Conservation (phyloP, 2,113 vertebrate genomes). For the Taxidea taxus region DNA sequence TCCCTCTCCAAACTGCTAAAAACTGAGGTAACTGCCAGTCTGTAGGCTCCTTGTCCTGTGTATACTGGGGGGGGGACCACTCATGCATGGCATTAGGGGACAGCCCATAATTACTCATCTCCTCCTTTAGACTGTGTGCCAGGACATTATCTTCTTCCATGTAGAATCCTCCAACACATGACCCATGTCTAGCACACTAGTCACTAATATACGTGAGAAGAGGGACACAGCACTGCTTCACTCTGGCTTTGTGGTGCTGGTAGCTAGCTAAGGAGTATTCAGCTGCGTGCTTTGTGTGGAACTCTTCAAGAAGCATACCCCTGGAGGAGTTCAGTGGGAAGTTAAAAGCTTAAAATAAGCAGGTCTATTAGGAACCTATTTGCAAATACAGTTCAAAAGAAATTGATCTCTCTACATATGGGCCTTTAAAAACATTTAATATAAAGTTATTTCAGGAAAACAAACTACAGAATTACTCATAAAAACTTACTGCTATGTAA, state of each 20-base stretch:
- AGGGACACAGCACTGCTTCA: neutral
- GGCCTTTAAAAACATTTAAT: neutral
- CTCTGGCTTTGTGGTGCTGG: neutral
- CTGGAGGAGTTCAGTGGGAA: neutral
- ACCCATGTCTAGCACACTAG: neutral
- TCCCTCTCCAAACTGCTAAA: neutral
- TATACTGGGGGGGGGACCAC: too few relatives aligned
- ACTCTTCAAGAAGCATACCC: neutral
- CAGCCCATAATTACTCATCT: neutral
- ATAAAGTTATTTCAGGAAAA: neutral
- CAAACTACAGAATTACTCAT: neutral
- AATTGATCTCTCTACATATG: neutral
- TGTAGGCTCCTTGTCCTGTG: too few relatives aligned
- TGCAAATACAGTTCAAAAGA: neutral
- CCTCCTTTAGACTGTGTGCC: neutral
- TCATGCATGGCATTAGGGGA: accelerated
- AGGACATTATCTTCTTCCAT: neutral
- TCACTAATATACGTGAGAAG: neutral
- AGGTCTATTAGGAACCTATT: neutral
- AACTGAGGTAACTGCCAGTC: neutral
- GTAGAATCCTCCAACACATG: neutral
- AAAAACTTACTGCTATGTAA: neutral
- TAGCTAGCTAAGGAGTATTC: neutral
- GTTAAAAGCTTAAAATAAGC: neutral
- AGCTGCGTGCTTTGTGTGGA: too few relatives aligned